Conservation (phyloP, 2,113 vertebrate genomes). For the Melierax canorus region DNA sequence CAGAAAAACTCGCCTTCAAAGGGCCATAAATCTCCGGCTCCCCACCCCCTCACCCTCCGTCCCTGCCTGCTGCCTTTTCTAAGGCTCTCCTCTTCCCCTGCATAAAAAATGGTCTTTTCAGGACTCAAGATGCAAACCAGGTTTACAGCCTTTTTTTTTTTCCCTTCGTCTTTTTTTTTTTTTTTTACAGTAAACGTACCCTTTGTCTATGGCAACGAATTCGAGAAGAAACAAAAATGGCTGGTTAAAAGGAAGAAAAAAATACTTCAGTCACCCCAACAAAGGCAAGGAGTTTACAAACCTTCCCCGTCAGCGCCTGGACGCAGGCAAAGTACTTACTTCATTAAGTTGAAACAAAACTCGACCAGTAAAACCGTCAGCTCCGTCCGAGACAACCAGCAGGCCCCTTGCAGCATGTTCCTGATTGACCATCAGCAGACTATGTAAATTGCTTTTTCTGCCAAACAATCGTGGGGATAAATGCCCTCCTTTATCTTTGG, state of each 20-base stretch:
- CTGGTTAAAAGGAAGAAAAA: slow-evolving; percentile 51
- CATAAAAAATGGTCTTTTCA: slow-evolving; percentile 44
- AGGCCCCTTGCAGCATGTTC: slow-evolving; percentile 43
- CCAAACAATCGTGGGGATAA: slow-evolving; percentile 45
- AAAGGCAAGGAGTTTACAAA: slow-evolving; percentile 61
- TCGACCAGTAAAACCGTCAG: slow-evolving; percentile 41
- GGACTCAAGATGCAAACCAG: slow-evolving; percentile 60
- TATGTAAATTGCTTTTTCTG: slow-evolving; percentile 59
- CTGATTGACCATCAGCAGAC: slow-evolving; percentile 49
- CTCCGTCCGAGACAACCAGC: slow-evolving; percentile 23
- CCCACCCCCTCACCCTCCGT: slow-evolving; percentile 2
- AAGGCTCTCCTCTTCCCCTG: slow-evolving; percentile 42
- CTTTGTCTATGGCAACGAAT: slow-evolving; percentile 21
- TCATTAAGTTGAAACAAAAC: slow-evolving; percentile 63
- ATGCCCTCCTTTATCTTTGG: slow-evolving; percentile 53
- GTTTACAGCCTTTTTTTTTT: slow-evolving; percentile 17
- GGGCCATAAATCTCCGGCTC: slow-evolving; percentile 58
- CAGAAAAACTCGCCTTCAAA: slow-evolving; percentile 45
- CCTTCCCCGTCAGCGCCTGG: slow-evolving; percentile 4
- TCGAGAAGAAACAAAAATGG: slow-evolving; percentile 49
- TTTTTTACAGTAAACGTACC: slow-evolving; percentile 30
- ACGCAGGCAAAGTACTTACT: slow-evolving; percentile 29
- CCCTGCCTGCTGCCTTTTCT: slow-evolving; percentile 57
- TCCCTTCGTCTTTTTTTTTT: not conserved
- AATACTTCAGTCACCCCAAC: slow-evolving; percentile 55